Conservation (phyloP, 2,113 vertebrate species). For the Burhinus bistriatus region DNA sequence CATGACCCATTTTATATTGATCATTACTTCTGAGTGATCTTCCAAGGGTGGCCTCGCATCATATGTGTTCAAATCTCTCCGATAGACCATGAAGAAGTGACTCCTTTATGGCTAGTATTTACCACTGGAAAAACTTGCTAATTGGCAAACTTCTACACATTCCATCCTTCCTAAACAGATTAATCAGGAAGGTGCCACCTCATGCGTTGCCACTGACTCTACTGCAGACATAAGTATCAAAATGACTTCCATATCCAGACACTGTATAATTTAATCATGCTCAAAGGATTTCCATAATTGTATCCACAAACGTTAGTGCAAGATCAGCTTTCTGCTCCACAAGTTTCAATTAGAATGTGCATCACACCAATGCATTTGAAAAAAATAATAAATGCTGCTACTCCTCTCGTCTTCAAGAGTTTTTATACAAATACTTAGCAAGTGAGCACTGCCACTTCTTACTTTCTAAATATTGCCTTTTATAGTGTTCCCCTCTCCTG, state of each 20-base stretch:
- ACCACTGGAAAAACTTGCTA: background rate
- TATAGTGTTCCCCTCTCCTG: background rate
- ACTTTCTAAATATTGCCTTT: background rate
- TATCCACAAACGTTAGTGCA: background rate
- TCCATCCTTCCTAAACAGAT: background rate
- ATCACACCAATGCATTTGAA: background rate
- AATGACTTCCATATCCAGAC: background rate
- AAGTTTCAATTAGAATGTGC: slow-evolving; percentile 50
- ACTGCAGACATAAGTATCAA: background rate
- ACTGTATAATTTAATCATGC: background rate
- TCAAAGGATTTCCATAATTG: slow-evolving; percentile 46
- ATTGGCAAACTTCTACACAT: background rate
- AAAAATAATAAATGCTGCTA: background rate
- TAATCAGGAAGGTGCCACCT: background rate
- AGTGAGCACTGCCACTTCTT: background rate
- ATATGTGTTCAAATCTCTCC: background rate
- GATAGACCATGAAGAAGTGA: background rate
- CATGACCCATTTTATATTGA: background rate
- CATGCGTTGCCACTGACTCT: background rate
- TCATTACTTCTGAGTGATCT: background rate
- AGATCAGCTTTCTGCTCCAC: slow-evolving; percentile 39
- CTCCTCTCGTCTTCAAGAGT: background rate
- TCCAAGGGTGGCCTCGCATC: background rate
- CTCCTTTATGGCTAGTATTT: background rate
- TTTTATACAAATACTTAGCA: background rate